phyloP scores from a whole-genome alignment of 2,797 vertebrate genomes.

The Centroberyx gerrardi region DNA sequence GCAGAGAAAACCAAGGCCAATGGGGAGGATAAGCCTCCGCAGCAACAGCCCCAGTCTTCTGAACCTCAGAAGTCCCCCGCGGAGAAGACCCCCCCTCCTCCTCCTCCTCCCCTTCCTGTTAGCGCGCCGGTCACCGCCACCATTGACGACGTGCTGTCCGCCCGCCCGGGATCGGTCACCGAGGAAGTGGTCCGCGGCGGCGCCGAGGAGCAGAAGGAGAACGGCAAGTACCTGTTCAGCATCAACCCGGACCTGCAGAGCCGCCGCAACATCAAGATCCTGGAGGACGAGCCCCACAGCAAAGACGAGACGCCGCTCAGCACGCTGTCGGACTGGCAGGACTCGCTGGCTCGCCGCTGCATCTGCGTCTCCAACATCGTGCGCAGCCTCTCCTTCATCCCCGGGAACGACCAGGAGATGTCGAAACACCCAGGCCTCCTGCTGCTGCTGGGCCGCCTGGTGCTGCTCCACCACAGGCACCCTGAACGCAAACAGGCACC shows the following conservation, averaged over 20 bases:
- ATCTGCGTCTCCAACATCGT: conserved; percentile 98
- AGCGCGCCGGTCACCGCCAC: conserved; percentile 87
- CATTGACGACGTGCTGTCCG: conserved; percentile 92
- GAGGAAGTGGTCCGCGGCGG: conserved; percentile 89
- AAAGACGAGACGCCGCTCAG: conserved; percentile 97
- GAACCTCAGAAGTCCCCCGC: conserved; percentile 57
- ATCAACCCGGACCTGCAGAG: conserved; percentile 88
- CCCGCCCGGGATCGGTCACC: conserved; percentile 90
- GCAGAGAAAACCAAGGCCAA: conserved; percentile 60
- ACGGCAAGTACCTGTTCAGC: conserved; percentile 91
- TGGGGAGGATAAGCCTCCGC: conserved; percentile 57
- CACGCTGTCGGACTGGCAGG: conserved; percentile 96
- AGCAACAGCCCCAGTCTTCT: conserved; percentile 49
- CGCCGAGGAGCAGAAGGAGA: conserved; percentile 86
- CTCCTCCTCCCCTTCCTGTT: conserved; percentile 58
- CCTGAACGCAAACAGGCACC: conserved; percentile 96
- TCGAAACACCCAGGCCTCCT: conserved; percentile 97
- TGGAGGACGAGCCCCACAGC: conserved; percentile 98
- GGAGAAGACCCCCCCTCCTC: conserved; percentile 41
- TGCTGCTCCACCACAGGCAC: conserved; percentile 97
- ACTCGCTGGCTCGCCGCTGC: conserved; percentile 95
- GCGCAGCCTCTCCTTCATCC: conserved; percentile 97
- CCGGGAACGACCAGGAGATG: conserved; percentile 97
- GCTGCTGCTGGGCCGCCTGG: conserved; percentile 94
- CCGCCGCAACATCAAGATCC: conserved; percentile 91